Evolutionary conservation across 2,797 vertebrate genomes (phyloP).

Genomic region (Pogonophryne albipinna): DNA sequence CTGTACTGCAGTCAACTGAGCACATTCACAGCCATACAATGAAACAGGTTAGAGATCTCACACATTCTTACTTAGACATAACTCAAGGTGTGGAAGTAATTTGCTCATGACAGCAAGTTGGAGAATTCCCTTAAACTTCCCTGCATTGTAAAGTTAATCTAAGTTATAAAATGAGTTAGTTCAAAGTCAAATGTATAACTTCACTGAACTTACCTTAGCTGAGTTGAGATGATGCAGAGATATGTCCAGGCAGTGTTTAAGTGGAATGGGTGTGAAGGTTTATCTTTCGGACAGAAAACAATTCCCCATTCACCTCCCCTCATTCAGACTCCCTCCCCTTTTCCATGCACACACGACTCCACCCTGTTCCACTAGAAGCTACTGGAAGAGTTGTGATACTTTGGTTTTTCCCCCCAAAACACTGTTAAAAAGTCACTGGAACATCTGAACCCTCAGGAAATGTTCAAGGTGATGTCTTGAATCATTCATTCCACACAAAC

Average conservation of each 20-base stretch:
- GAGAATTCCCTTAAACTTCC: background rate
- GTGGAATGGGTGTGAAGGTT: constrained; percentile 73
- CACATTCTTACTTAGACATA: background rate
- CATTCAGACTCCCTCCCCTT: constrained; percentile 48
- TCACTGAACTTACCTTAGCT: constrained; percentile 70
- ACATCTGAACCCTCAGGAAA: background rate
- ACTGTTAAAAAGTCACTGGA: background rate
- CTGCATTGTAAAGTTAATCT: background rate
- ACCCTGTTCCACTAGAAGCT: constrained; percentile 53
- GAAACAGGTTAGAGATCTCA: background rate
- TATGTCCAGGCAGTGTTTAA: constrained; percentile 47
- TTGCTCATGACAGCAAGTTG: background rate
- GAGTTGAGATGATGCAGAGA: constrained; percentile 65
- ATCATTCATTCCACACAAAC: background rate
- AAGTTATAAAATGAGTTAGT: background rate
- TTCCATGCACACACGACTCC: constrained; percentile 61
- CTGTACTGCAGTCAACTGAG: constrained; percentile 13
- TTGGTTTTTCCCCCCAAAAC: background rate
- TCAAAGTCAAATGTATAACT: background rate
- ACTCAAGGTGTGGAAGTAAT: constrained; percentile 1
- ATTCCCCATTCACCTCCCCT: constrained; percentile 54
- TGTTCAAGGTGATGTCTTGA: constrained; percentile 1
- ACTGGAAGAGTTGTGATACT: background rate
- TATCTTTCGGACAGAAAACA: constrained; percentile 56
- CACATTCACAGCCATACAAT: background rate